A percentile compares a stretch with the other conserved stretches of the same genome.
These are phyloP conservation scores for Busseola fusca DNA, from an alignment of 2,888 invertebrate species.

Conservation along the genomic window DNA sequence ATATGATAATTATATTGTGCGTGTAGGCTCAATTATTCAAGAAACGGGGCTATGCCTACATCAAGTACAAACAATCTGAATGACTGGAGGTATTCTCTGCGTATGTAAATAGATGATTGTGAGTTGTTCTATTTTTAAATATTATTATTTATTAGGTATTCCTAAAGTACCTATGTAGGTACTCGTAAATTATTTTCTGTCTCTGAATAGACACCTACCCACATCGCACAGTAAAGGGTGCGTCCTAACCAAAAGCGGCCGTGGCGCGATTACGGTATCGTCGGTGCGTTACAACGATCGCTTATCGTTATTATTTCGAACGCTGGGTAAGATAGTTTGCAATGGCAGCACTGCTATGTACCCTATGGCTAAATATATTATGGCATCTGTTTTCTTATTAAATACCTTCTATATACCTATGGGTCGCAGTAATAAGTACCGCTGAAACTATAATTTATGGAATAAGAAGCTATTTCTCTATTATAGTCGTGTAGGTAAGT, in stretches of 20 bases:
- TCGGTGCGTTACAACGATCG: too few relatives aligned
- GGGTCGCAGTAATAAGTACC: neutral
- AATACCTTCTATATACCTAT: neutral
- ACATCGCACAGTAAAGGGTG: too few relatives aligned
- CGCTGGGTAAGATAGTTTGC: neutral
- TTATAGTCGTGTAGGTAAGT: neutral
- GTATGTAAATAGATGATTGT: conserved; percentile 6
- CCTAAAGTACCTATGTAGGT: neutral
- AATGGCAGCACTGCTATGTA: neutral
- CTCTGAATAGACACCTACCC: too few relatives aligned
- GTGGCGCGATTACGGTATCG: too few relatives aligned
- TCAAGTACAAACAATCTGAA: neutral
- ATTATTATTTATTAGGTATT: neutral
- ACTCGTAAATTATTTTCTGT: too few relatives aligned
- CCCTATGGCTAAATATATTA: neutral
- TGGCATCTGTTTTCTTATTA: too few relatives aligned
- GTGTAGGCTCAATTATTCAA: too few relatives aligned
- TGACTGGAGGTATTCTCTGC: neutral
- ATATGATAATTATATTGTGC: too few relatives aligned
- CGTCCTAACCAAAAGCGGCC: too few relatives aligned
- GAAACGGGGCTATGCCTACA: too few relatives aligned
- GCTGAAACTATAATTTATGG: neutral
- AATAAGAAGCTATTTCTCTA: neutral
- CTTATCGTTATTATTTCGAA: neutral
- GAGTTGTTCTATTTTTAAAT: neutral